Evolutionary conservation across 2,113 vertebrate species (phyloP).

Genomic region (Catagonus wagneri): DNA sequence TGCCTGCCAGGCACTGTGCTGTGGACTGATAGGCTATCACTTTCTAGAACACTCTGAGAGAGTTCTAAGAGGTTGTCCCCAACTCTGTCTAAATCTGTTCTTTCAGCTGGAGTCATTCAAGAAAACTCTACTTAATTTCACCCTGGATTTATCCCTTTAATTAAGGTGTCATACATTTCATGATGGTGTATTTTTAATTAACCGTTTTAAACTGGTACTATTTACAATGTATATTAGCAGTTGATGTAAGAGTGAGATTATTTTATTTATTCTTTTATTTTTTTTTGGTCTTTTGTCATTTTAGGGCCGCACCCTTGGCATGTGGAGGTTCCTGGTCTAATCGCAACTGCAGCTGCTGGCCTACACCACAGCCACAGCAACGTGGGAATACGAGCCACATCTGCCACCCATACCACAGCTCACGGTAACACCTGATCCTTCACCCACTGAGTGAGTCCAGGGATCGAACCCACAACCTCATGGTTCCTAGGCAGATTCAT

Average conservation of each 20-base stretch:
- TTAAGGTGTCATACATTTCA: not conserved
- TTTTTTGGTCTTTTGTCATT: no score
- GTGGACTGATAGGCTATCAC: not conserved
- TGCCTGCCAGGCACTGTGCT: not conserved
- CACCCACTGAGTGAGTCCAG: no score
- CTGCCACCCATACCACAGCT: no score
- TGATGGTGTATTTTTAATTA: not conserved
- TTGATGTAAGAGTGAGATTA: slow-evolving; percentile 33
- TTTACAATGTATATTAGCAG: not conserved
- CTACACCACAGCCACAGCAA: no score
- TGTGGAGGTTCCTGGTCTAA: no score
- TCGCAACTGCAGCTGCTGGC: no score
- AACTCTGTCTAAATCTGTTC: not conserved
- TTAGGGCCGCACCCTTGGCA: no score
- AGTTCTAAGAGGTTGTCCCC: not conserved
- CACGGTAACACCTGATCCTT: no score
- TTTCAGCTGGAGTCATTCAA: not conserved
- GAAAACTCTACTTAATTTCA: not conserved
- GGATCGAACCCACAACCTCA: no score
- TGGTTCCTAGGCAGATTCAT: no score
- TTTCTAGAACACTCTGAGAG: slow-evolving; percentile 6
- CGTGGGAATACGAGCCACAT: no score
- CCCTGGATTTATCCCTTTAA: not conserved
- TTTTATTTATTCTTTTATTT: slow-evolving; percentile 1
- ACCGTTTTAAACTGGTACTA: not conserved